phyloP scores from a whole-genome alignment of 2,888 invertebrate species.

The Athetis lepigone region DNA sequence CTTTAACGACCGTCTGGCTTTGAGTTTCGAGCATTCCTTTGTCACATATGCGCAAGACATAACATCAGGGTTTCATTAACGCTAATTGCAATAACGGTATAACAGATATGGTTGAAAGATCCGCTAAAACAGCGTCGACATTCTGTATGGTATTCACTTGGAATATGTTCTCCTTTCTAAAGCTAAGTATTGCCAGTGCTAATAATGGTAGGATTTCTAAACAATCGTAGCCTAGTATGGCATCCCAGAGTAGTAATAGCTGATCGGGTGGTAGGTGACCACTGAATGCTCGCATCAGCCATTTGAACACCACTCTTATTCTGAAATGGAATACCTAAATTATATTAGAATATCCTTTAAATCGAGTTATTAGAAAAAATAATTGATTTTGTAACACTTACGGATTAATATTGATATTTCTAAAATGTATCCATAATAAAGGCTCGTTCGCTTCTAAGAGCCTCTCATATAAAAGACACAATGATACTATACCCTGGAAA shows the following conservation, averaged over 20 bases:
- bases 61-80: conserved; percentile 89
- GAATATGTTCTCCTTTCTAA: conserved; percentile 96
- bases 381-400: conserved; percentile 86
- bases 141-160: conserved; percentile 93
- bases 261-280: conserved; percentile 98
- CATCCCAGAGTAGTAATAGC: conserved; percentile 97
- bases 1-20: conserved; percentile 2
- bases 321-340: conserved; percentile 85
- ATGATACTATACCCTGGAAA: conserved; percentile 94
- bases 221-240: conserved; percentile 97
- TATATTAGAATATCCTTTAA: neutral
- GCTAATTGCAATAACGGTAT: conserved; percentile 96
- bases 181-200: conserved; percentile 95
- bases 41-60: conserved; percentile 52
- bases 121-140: conserved; percentile 96
- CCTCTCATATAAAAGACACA: conserved; percentile 97
- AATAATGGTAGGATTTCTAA: conserved; percentile 96
- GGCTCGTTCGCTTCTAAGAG: conserved; percentile 97
- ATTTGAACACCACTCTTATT: conserved; percentile 97
- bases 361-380: neutral
- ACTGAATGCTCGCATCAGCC: conserved; percentile 99
- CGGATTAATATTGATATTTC: conserved; percentile 97
- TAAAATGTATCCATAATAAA: conserved; percentile 97
- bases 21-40: conserved; percentile 23
- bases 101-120: conserved; percentile 96